These are phyloP conservation scores for Margarornis squamiger DNA, from an alignment of 2,797 vertebrate genomes.

Conservation along the genomic window DNA sequence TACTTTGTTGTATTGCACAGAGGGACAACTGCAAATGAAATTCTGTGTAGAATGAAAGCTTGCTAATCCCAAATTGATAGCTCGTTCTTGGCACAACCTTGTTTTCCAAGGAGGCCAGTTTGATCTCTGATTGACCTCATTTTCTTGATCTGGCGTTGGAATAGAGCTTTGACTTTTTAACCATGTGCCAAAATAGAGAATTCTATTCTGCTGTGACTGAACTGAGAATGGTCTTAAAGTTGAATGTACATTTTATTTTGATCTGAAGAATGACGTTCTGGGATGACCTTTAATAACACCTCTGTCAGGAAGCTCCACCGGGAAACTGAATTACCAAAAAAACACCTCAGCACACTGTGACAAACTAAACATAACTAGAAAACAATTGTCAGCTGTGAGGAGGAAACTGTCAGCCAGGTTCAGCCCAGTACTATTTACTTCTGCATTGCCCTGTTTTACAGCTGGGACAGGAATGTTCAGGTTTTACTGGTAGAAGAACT, in stretches of 20 bases:
- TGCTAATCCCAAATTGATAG: conserved; percentile 41
- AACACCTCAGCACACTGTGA: not conserved
- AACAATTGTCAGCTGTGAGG: not conserved
- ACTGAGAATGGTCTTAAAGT: not conserved
- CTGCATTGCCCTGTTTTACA: not conserved
- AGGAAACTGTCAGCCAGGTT: not conserved
- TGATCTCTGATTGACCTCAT: conserved; percentile 48
- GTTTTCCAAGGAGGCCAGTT: conserved; percentile 33
- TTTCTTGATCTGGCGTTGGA: conserved; percentile 35
- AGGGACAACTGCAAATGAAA: conserved; percentile 49
- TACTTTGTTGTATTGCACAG: conserved; percentile 12
- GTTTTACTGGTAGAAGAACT: not conserved
- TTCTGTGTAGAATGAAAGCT: conserved; percentile 16
- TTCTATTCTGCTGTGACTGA: not conserved
- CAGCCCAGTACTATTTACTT: not conserved
- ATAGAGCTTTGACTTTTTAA: conserved; percentile 22
- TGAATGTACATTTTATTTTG: not conserved
- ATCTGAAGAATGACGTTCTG: not conserved
- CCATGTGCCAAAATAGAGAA: not conserved
- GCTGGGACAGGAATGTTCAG: not conserved
- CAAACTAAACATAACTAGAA: not conserved
- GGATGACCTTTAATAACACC: not conserved
- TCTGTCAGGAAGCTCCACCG: not conserved
- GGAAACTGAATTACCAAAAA: not conserved
- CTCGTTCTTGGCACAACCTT: conserved; percentile 13